Percentiles rank a stretch among this genome's conserved stretches.
phyloP scores from a whole-genome alignment of 1,140 invertebrate genomes.

The Drosophila kurseongensis region DNA sequence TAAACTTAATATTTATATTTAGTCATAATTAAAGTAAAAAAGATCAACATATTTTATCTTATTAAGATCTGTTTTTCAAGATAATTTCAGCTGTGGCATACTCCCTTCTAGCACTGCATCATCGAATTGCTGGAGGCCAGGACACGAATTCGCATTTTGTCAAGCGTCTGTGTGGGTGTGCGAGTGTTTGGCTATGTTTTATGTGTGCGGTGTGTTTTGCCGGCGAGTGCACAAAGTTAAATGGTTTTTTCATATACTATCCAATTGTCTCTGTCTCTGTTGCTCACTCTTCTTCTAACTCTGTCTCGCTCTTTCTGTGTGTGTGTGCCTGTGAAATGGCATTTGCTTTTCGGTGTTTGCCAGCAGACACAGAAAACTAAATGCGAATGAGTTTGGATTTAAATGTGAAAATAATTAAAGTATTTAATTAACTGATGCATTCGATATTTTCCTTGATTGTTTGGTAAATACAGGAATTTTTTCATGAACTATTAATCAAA shows the following conservation, averaged over 20 bases:
- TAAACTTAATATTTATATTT: too few relatives aligned
- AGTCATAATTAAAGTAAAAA: too few relatives aligned
- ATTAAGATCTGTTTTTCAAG: background rate
- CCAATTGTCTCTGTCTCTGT: background rate
- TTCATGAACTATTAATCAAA: background rate
- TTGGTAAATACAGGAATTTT: background rate
- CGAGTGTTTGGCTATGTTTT: conserved; percentile 21
- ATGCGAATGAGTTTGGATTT: background rate
- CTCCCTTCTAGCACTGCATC: background rate
- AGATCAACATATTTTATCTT: background rate
- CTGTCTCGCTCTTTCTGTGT: background rate
- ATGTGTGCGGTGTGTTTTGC: conserved; percentile 40
- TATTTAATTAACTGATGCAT: conserved; percentile 10
- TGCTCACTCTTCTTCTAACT: background rate
- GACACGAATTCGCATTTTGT: conserved; percentile 36
- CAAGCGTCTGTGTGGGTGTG: conserved; percentile 19
- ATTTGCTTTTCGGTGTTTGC: conserved; percentile 31
- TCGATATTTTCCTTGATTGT: conserved; percentile 6
- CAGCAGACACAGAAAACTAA: background rate
- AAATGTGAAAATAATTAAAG: conserved; percentile 21
- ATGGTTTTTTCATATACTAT: conserved; percentile 47
- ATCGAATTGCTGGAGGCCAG: conserved; percentile 29
- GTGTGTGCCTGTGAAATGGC: conserved; percentile 5
- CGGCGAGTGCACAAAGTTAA: conserved; percentile 55
- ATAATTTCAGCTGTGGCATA: background rate